Evolutionary conservation across 2,113 vertebrate genomes (phyloP).

Genomic region (Bufo gargarizans): DNA sequence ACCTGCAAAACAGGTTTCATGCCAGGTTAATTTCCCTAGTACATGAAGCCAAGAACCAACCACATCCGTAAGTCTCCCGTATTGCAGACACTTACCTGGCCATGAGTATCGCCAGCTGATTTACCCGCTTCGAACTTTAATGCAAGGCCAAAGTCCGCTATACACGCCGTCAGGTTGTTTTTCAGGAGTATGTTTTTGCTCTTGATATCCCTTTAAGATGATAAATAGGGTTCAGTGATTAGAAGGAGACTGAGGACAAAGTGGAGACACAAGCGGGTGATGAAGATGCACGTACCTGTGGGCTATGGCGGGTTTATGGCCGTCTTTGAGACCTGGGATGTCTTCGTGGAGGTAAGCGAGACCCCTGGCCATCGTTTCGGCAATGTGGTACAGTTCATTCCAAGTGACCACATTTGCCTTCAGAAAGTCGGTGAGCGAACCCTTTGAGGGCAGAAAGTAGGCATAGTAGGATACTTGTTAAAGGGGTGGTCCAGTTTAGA

Average conservation of each 20-base stretch:
- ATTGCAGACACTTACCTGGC: slow-evolving; percentile 81
- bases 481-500: neutral
- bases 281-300: slow-evolving; percentile 79
- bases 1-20: slow-evolving; percentile 73
- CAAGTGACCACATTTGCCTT: slow-evolving; percentile 97
- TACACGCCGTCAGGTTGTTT: slow-evolving; percentile 90
- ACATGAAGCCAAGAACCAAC: too few relatives aligned
- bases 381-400: slow-evolving; percentile 94
- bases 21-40: too few relatives aligned
- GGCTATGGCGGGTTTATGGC: slow-evolving; percentile 95
- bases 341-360: slow-evolving; percentile 98
- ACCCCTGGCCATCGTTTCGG: slow-evolving; percentile 90
- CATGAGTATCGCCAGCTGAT: slow-evolving; percentile 94
- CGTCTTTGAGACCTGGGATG: slow-evolving; percentile 92
- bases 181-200: slow-evolving; percentile 97
- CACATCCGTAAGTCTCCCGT: too few relatives aligned
- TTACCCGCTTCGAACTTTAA: slow-evolving; percentile 97
- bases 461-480: neutral
- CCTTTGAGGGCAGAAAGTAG: slow-evolving; percentile 70
- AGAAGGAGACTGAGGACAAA: neutral
- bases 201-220: slow-evolving; percentile 89
- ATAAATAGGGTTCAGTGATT: neutral
- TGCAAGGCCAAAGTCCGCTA: slow-evolving; percentile 95
- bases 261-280: too few relatives aligned
- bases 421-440: slow-evolving; percentile 93